Percentiles rank a stretch among this genome's conserved stretches.
Evolutionary conservation across 2,888 invertebrate species (phyloP).

Genomic region (Mythimna impura): DNA sequence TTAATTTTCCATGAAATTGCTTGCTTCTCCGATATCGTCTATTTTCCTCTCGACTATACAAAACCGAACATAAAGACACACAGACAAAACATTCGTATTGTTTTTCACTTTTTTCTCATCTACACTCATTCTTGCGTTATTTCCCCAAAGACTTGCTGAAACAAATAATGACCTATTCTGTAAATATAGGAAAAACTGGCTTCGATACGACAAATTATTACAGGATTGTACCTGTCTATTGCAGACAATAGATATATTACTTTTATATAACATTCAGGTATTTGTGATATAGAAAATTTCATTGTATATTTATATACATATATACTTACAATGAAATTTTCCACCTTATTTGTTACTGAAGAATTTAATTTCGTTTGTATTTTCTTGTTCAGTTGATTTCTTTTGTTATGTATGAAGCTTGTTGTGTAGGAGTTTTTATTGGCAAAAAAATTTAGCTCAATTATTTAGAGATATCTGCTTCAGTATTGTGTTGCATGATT

Average conservation of each 20-base stretch:
- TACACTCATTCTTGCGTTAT: slow-evolving; percentile 54
- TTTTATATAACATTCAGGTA: slow-evolving; percentile 43
- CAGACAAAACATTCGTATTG: slow-evolving; percentile 51
- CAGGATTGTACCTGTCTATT: slow-evolving; percentile 48
- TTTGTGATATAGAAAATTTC: slow-evolving; percentile 7
- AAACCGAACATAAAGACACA: slow-evolving; percentile 46
- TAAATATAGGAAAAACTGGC: slow-evolving; percentile 54
- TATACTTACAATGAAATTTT: slow-evolving; percentile 23
- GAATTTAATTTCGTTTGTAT: not conserved
- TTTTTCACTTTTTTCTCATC: slow-evolving; percentile 54
- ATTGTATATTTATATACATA: too few species aligned
- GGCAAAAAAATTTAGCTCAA: too few species aligned
- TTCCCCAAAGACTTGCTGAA: slow-evolving; percentile 62
- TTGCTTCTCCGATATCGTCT: slow-evolving; percentile 19
- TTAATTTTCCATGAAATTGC: not conserved
- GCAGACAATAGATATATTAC: slow-evolving; percentile 51
- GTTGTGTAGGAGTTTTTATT: too few species aligned
- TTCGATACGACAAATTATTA: slow-evolving; percentile 62
- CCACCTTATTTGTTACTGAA: not conserved
- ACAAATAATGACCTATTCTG: slow-evolving; percentile 63
- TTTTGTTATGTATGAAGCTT: too few species aligned
- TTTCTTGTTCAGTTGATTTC: not conserved
- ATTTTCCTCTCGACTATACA: slow-evolving; percentile 41
- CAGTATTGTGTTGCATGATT: too few species aligned
- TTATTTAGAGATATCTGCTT: too few species aligned